These are phyloP conservation scores for Druon quercuslanigerum DNA, from an alignment of 1,140 invertebrate genomes.

Conservation along the genomic window DNA sequence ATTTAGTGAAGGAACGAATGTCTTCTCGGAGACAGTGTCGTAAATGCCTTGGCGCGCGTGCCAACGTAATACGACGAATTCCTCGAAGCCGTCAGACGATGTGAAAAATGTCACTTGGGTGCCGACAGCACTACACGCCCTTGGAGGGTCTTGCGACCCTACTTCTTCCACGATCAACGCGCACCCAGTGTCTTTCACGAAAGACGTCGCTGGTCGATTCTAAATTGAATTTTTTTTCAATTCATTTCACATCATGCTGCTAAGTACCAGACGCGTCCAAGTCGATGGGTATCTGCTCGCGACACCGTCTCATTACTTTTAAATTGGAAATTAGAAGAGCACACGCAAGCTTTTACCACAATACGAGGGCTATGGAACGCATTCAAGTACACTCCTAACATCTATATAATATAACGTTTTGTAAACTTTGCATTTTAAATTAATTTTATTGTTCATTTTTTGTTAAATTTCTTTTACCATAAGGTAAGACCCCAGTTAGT, in stretches of 20 bases:
- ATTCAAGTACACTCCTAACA: no score
- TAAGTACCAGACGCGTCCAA: conserved; percentile 44
- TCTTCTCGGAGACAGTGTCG: no score
- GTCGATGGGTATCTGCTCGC: conserved; percentile 56
- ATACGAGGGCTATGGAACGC: no score
- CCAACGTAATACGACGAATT: conserved; percentile 10
- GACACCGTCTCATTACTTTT: conserved; percentile 63
- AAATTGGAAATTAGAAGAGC: conserved; percentile 63
- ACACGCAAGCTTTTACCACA: conserved; percentile 29
- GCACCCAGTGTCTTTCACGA: conserved; percentile 3
- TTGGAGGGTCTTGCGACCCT: conserved; percentile 1
- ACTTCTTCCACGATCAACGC: conserved; percentile 15
- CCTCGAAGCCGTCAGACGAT: conserved; percentile 12
- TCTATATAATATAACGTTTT: no score
- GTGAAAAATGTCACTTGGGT: conserved; percentile 36
- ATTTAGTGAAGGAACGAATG: no score
- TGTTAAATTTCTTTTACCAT: no score
- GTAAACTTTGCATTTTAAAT: no score
- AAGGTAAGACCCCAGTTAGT: no score
- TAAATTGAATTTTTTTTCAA: conserved; percentile 66
- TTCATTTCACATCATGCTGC: conserved; percentile 55
- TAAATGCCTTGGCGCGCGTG: conserved; percentile 21
- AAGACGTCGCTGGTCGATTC: conserved; percentile 36
- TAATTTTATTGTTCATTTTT: no score
- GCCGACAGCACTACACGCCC: conserved; percentile 32